A percentile compares a stretch with the other conserved stretches of the same genome.
phyloP scores from a whole-genome alignment of 2,888 invertebrate genomes.

The Drosophila peninsularis region DNA sequence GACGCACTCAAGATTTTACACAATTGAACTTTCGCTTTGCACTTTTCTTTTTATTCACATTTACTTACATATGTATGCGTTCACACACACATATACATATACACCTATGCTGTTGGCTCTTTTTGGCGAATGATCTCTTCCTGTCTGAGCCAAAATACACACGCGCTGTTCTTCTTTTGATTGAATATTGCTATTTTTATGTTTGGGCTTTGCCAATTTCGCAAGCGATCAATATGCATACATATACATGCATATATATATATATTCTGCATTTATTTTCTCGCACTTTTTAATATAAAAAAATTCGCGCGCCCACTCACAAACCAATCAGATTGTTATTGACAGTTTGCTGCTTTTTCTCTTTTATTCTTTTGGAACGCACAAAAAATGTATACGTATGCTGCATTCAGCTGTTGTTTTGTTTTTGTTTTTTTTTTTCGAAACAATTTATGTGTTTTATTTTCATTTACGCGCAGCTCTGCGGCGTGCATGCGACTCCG shows the following conservation, averaged over 20 bases:
- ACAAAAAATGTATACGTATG: slow-evolving; percentile 12
- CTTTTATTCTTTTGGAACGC: slow-evolving; percentile 6
- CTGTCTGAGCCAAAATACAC: slow-evolving; percentile 54
- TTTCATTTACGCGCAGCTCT: slow-evolving; percentile 35
- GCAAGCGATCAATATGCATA: slow-evolving; percentile 26
- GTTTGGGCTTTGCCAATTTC: slow-evolving; percentile 49
- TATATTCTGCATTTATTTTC: slow-evolving; percentile 44
- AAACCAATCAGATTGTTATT: slow-evolving; percentile 27
- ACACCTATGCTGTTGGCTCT: slow-evolving; percentile 28
- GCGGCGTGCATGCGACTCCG: slow-evolving; percentile 37
- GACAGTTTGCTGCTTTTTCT: slow-evolving; percentile 16
- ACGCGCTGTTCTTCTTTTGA: slow-evolving; percentile 62
- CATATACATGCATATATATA: slow-evolving; percentile 9
- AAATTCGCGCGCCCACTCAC: slow-evolving; percentile 46
- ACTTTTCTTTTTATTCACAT: slow-evolving; percentile 66
- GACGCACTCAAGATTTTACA: slow-evolving; percentile 49
- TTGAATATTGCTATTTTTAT: slow-evolving; percentile 69
- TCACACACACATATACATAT: slow-evolving; percentile 2
- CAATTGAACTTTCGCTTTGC: slow-evolving; percentile 73
- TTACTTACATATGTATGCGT: slow-evolving; percentile 16
- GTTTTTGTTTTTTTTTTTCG: slow-evolving; percentile 8
- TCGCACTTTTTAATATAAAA: slow-evolving; percentile 46
- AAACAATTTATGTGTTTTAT: slow-evolving; percentile 35
- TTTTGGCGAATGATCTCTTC: slow-evolving; percentile 69
- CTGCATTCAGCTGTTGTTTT: slow-evolving; percentile 27